Evolutionary conservation across 64 coral and sea anemone genomes (phyloP), one percentile per base, ranked within the genome.

Genomic region (Hydrozoanthus tunicans): DNA sequence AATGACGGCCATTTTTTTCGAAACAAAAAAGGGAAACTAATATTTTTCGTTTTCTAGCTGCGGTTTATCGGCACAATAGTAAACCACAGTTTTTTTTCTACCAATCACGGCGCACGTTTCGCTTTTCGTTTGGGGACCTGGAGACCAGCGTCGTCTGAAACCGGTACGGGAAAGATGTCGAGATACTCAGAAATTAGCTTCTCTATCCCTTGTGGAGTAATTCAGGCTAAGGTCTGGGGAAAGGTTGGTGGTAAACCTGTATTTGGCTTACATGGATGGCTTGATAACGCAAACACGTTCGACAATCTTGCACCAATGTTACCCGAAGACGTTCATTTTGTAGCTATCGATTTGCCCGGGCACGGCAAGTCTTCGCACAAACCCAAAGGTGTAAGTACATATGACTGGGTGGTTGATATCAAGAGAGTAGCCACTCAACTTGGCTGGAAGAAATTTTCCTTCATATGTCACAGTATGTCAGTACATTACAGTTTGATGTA

Each of bases 381-480:
- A 73, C 88, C 90, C 4, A 60, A 77, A 9, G 96, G 96, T 32
- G 91, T 93, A 55, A 85, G 9, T 8, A 73, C 73, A 13, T 92
- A 93, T 56, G 96, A 98, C 17, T 94, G 91, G 85, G 80, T 98
- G 6, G 81, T 94, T 14, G 96, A 98, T 81, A 83, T 98, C 9
- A 98, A 94, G 63, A 80, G 91, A 13, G 91, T 98, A 12, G 65
- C 93, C 23, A 85, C 75, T 52, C 93, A 94, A 10, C 93, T 98
- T 12, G 72, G 86, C 60, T 98, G 96, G 93, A 77, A 79, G 62
- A 85, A 62, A 57, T 98, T 93, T 55, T 98, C 96, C 0, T 27
- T 98, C 3, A 94, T 98, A 61, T 67, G 93, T 9, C 96, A 98
- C 81, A 94, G 96, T 68, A 91, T 98, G 93, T 71, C 85, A 56